A percentile compares a stretch with the other conserved stretches of the same genome.
Conservation (phyloP, 2,888 invertebrate genomes). For the Papilio demoleus region DNA sequence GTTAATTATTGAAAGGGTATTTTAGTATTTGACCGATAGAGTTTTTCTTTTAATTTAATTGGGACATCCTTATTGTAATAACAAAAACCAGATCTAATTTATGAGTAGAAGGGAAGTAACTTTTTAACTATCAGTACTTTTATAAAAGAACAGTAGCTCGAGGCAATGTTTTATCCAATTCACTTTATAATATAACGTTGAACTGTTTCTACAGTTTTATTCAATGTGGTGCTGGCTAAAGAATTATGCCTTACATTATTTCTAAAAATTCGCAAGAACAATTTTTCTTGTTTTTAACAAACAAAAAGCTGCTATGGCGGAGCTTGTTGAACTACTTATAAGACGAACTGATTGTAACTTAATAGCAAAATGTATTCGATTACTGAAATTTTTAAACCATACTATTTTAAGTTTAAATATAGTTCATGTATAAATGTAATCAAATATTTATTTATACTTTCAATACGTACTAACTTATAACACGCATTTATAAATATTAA, state of each 20-base stretch:
- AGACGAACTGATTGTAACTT: not conserved
- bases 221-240: constrained; percentile 2
- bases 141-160: constrained; percentile 73
- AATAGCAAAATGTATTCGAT: no score
- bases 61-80: no score
- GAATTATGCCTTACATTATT: not conserved
- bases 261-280: not conserved
- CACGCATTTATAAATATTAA: not conserved
- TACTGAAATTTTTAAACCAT: no score
- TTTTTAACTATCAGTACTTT: constrained; percentile 62
- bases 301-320: not conserved
- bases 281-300: not conserved
- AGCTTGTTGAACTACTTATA: not conserved
- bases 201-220: constrained; percentile 53
- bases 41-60: no score
- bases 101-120: constrained; percentile 13
- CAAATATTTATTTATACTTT: not conserved
- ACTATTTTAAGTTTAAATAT: not conserved
- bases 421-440: not conserved
- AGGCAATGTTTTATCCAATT: constrained; percentile 81
- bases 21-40: no score
- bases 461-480: not conserved
- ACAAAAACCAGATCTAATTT: not conserved
- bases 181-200: constrained; percentile 79
- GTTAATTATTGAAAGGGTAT: no score